Evolutionary conservation across 2,113 vertebrate genomes (phyloP), one percentile per base, ranked within the genome.

Genomic region (Platanista minor): DNA sequence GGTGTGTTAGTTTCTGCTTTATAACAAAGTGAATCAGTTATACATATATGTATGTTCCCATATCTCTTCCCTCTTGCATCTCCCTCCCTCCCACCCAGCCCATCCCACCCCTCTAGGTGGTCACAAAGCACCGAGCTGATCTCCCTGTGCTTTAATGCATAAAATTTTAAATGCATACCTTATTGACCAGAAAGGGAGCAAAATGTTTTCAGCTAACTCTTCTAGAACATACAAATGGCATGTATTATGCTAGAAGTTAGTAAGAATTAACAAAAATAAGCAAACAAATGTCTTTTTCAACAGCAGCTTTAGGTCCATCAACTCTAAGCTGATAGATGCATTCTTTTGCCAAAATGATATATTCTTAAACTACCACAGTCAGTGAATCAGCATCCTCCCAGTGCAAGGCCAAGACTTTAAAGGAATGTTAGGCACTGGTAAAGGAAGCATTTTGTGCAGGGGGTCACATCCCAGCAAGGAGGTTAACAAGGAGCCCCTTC

Each of bases 281-380:
- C 39, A 74, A 91, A 54, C 18, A 7, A 12, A 67, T 46, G 17
- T 84, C 74, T 39, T 59, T 71, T 78, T 82, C 25, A 39, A 25
- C 1, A 39, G 66, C 20, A 67, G 62, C 82, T 41, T 89, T 54
- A 52, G 8, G 25, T 14, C 67, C 9, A 43, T 78, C 59, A 75
- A 5, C 49, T 59, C 80, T 71, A 3, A 52, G 9, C 80, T 46
- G 43, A 41, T 25, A 69, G 62, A 89, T 86, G 66, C 7, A 20
- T 89, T 71, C 8, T 82, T 91, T 83, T 95, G 75, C 54, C 95
- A 75, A 97, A 95, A 36, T 67, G 54, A 54, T 61, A 46, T 36
- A 54, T n/a, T n/a, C 10, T 36, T 25, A 75, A 74, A 20, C 25
- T 57, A 54, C 23, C 25, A 46, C 20, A 41, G 31, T 71, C 77